Base-by-base conservation (phyloP, 2,113 vertebrate species). In the Petaurus breviceps region DNA sequence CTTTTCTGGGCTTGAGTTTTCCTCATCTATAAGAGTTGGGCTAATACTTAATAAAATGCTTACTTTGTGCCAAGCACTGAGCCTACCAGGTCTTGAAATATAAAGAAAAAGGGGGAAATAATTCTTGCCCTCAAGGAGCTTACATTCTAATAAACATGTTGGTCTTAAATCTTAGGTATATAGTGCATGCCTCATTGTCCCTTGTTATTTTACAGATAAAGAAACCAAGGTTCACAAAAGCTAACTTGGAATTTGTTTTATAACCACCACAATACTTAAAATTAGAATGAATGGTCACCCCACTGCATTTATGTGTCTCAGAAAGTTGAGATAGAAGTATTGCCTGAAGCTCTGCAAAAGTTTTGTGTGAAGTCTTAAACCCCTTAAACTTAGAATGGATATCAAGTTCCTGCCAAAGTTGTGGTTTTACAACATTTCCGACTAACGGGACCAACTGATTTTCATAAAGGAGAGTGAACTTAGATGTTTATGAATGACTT, bases 401-500 rank as follows among this genome's bases (percentile, higher is more conserved):
- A 6, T n/a, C 28, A 2, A 0, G 95, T 49, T 90, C n/a, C 28
- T 95, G 93, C 90, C 93, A 97, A 92, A 95, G 47, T 3, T 31
- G 1, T 90, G 0, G 7, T 95, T 97, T 98, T 52, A 49, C 47
- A n/a, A n/a, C 4, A 16, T 94, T 97, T 97, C 96, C 0, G 0
- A 47, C 51, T 26, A 91, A 89, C 51, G 89, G 10, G 25, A 0
- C 94, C 95, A 26, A 1, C 94, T 95, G 93, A 0, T 97, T 91
- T 97, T 96, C 92, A 47, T 93, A 51, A 95, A 90, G 55, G 91
- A 96, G 92, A 95, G 92, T 95, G 6, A 92, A 53, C 77, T 46
- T 90, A 90, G 94, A 90, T 95, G 57, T 95, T 93, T 93, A 53
- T 92, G 28, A 94, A 93, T 96, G 68, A 96, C 94, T 84, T 96